These are phyloP conservation scores for Sinodicranocentrus sp. DNA, from an alignment of 2,888 invertebrate species.

Conservation along the genomic window DNA sequence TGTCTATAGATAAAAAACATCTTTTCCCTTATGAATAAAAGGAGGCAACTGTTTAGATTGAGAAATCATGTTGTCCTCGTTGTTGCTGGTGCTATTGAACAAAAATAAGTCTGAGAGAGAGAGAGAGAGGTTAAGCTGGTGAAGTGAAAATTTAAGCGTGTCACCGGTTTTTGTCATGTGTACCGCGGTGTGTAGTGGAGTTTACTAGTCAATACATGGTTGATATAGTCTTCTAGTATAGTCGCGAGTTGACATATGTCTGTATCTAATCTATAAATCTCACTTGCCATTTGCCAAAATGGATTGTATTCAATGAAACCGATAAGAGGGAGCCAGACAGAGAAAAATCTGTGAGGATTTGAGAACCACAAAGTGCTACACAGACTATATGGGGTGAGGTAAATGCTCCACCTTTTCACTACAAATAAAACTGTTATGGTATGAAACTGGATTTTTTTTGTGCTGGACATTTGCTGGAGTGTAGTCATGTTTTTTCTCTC, in stretches of 20 bases:
- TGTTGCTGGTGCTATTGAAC: neutral
- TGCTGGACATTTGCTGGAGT: too few relatives aligned
- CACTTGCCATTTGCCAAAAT: slow-evolving; percentile 1
- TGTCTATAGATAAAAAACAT: too few relatives aligned
- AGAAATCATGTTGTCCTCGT: too few relatives aligned
- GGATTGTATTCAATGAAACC: slow-evolving; percentile 1
- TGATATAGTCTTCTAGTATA: neutral
- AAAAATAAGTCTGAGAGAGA: neutral
- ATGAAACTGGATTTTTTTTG: neutral
- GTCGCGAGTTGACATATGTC: neutral
- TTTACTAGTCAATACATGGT: neutral
- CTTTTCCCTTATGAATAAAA: too few relatives aligned
- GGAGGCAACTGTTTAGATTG: too few relatives aligned
- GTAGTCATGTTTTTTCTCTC: too few relatives aligned
- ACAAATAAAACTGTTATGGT: neutral
- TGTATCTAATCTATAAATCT: slow-evolving; percentile 2
- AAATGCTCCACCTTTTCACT: neutral
- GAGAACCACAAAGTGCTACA: too few relatives aligned
- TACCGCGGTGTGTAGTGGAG: slow-evolving; percentile 15
- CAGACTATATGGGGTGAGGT: too few relatives aligned
- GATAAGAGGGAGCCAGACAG: too few relatives aligned
- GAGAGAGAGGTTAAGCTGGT: slow-evolving; percentile 12
- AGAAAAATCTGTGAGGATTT: too few relatives aligned
- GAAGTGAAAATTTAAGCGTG: slow-evolving; percentile 46
- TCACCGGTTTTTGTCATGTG: slow-evolving; percentile 29